phyloP scores from a whole-genome alignment of 2,888 invertebrate genomes.

The Cetonia aurata region DNA sequence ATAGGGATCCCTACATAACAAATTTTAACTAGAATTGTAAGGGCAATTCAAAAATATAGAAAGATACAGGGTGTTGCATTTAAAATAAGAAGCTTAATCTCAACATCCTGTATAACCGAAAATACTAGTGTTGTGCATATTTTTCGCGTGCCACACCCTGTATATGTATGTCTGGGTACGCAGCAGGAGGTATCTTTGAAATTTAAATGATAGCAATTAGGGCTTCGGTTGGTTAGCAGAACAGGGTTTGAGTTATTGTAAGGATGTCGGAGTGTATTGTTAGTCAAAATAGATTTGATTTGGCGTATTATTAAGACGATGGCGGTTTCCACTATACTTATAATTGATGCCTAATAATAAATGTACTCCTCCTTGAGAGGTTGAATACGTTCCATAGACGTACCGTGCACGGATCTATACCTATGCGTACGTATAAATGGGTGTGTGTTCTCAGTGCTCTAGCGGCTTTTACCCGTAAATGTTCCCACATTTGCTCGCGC shows the following conservation, averaged over 20 bases:
- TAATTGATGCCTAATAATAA: slow-evolving; percentile 16
- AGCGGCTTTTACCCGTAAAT: no score
- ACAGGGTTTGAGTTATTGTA: neutral
- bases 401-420: no score
- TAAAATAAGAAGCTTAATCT: no score
- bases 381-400: neutral
- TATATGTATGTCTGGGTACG: neutral
- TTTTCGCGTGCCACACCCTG: neutral
- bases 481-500: no score
- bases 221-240: neutral
- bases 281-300: slow-evolving; percentile 6
- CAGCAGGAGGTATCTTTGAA: neutral
- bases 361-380: neutral
- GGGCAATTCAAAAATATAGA: no score
- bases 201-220: slow-evolving; percentile 17
- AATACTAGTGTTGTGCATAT: no score
- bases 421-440: no score
- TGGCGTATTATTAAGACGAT: slow-evolving; percentile 3
- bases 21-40: no score
- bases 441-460: no score
- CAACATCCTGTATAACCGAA: no score
- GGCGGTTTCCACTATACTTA: neutral
- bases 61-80: no score
- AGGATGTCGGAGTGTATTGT: slow-evolving; percentile 13
- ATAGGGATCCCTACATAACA: no score